A percentile compares a stretch with the other conserved stretches of the same genome.
These are phyloP conservation scores for Clostera curtula DNA, from an alignment of 2,888 invertebrate genomes.

Conservation along the genomic window DNA sequence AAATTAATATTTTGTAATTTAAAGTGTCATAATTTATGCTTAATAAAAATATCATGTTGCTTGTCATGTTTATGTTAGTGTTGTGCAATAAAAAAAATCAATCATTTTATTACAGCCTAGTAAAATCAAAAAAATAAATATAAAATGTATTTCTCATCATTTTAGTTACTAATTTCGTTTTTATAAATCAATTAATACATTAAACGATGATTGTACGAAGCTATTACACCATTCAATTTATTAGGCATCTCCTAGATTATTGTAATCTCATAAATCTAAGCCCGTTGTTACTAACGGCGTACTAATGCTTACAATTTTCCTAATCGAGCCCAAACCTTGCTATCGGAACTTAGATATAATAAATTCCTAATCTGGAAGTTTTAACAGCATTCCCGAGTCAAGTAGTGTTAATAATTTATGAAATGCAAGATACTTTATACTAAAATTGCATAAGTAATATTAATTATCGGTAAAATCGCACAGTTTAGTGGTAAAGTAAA, in stretches of 20 bases:
- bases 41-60: no score
- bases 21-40: no score
- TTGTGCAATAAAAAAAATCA: no score
- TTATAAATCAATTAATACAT: no score
- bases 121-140: no score
- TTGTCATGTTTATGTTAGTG: no score
- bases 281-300: slow-evolving; percentile 21
- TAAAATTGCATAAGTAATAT: slow-evolving; percentile 18
- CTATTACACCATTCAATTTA: no score
- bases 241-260: slow-evolving; percentile 20
- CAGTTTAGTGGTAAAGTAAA: background rate
- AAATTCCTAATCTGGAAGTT: slow-evolving; percentile 58
- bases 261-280: slow-evolving; percentile 23
- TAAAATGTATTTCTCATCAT: no score
- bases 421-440: slow-evolving; percentile 26
- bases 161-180: no score
- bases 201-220: no score
- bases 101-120: no score
- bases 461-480: slow-evolving; percentile 2
- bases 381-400: slow-evolving; percentile 52
- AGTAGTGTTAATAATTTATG: slow-evolving; percentile 34
- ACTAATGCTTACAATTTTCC: slow-evolving; percentile 32
- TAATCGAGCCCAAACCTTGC: slow-evolving; percentile 36
- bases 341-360: slow-evolving; percentile 57
- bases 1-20: no score